phyloP scores from a whole-genome alignment of 2,113 vertebrate species.

The Thamnaconus septentrionalis region DNA sequence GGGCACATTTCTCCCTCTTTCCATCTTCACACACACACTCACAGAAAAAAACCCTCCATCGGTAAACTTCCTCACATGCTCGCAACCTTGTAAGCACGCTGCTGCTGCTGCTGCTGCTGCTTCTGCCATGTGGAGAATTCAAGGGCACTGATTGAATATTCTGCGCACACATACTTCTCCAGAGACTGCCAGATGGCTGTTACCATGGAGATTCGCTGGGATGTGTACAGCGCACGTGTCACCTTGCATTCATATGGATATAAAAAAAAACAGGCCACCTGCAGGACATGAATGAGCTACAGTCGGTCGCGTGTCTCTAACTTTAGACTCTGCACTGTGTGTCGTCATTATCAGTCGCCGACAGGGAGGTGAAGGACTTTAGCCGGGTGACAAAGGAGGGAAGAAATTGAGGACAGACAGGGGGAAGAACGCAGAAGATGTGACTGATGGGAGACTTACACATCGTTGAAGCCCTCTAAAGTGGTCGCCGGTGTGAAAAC shows the following conservation, averaged over 20 bases:
- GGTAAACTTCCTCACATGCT: background rate
- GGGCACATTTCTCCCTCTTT: background rate
- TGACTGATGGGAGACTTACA: conserved; percentile 82
- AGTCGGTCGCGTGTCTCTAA: background rate
- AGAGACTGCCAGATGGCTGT: conserved; percentile 58
- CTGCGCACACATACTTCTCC: conserved; percentile 3
- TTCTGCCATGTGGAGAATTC: conserved; percentile 27
- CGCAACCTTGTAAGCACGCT: background rate
- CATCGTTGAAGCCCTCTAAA: conserved; percentile 94
- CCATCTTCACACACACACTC: background rate
- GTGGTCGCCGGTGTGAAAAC: conserved; percentile 91
- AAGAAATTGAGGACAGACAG: background rate
- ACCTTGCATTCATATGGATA: conserved; percentile 44
- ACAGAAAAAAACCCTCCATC: no score
- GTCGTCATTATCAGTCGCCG: background rate
- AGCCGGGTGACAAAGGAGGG: background rate
- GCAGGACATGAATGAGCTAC: conserved; percentile 2
- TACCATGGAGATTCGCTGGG: conserved; percentile 68
- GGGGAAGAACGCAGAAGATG: background rate
- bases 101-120: conserved; percentile 5
- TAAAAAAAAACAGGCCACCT: conserved; percentile 10
- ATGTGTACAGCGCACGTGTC: conserved; percentile 43
- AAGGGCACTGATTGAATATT: conserved; percentile 51
- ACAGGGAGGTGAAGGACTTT: background rate
- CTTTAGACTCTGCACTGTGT: background rate